Evolutionary conservation across 2,797 vertebrate genomes (phyloP).

Genomic region (Salmo trutta): DNA sequence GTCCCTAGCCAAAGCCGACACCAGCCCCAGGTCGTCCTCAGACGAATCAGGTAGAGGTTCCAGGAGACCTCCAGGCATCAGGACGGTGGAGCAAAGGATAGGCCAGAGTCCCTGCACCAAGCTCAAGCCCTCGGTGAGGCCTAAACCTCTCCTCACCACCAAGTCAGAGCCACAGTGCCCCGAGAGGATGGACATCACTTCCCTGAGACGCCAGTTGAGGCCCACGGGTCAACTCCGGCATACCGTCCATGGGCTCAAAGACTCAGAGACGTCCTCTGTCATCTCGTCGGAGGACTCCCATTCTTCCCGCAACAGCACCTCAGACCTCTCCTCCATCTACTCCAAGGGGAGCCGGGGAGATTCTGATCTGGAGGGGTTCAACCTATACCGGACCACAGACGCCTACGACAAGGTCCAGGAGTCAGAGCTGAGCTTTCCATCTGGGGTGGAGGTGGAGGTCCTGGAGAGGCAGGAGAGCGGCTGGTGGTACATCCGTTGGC

Average conservation of each 20-base stretch:
- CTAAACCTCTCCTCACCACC: conserved; percentile 87
- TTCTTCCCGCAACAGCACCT: conserved; percentile 81
- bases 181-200: conserved; percentile 94
- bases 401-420: conserved; percentile 94
- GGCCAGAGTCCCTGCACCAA: conserved; percentile 84
- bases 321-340: conserved; percentile 83
- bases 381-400: conserved; percentile 84
- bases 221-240: conserved; percentile 88
- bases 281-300: conserved; percentile 82
- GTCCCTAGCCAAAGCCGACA: conserved; percentile 83
- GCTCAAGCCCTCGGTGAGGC: conserved; percentile 92
- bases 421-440: conserved; percentile 93
- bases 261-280: conserved; percentile 85
- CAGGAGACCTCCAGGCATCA: conserved; percentile 66
- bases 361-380: conserved; percentile 77
- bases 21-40: conserved; percentile 86
- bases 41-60: conserved; percentile 79
- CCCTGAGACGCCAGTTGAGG: conserved; percentile 89
- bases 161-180: conserved; percentile 90
- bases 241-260: conserved; percentile 77
- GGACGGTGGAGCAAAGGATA: conserved; percentile 74
- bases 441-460: conserved; percentile 89
- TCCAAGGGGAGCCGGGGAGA: conserved; percentile 81
- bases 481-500: conserved; percentile 94
- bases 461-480: conserved; percentile 95